Evolutionary conservation across 1,140 invertebrate genomes (phyloP).

Genomic region (Chrysopa pallens): DNA sequence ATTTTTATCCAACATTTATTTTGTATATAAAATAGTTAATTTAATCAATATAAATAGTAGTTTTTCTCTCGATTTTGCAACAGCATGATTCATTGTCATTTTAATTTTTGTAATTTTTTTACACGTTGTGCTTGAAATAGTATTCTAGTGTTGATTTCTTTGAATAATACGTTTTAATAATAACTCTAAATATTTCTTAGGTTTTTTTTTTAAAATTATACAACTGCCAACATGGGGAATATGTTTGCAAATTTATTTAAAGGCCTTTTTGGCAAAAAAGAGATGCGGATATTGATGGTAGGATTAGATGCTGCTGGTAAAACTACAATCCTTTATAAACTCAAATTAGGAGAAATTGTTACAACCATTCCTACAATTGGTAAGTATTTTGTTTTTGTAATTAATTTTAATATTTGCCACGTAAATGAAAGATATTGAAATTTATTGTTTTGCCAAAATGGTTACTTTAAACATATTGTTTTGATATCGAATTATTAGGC

Average conservation of each 20-base stretch:
- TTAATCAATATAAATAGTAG: too few relatives aligned
- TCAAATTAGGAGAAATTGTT: constrained; percentile 99
- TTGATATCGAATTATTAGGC: too few relatives aligned
- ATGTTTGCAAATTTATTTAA: constrained; percentile 77
- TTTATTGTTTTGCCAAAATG: too few relatives aligned
- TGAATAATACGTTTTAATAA: constrained; percentile 8
- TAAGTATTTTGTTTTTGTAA: constrained; percentile 29
- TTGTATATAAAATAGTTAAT: too few relatives aligned
- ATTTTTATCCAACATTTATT: too few relatives aligned
- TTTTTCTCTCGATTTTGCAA: too few relatives aligned
- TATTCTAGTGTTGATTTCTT: constrained; percentile 8
- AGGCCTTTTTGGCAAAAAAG: constrained; percentile 95
- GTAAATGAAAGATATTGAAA: too few relatives aligned
- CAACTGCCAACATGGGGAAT: constrained; percentile 56
- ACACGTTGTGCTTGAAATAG: too few relatives aligned
- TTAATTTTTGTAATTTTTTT: too few relatives aligned
- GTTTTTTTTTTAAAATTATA: constrained; percentile 24
- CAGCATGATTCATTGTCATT: too few relatives aligned
- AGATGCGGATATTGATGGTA: constrained; percentile 97
- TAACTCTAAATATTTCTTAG: not conserved
- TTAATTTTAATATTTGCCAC: not conserved
- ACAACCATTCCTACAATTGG: constrained; percentile 99
- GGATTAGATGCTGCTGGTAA: constrained; percentile 98
- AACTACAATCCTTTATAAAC: constrained; percentile 99
- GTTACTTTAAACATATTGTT: not conserved